Evolutionary conservation across 2,797 vertebrate species (phyloP), one percentile per base, ranked within the genome.

Genomic region (Etheostoma nigrum): DNA sequence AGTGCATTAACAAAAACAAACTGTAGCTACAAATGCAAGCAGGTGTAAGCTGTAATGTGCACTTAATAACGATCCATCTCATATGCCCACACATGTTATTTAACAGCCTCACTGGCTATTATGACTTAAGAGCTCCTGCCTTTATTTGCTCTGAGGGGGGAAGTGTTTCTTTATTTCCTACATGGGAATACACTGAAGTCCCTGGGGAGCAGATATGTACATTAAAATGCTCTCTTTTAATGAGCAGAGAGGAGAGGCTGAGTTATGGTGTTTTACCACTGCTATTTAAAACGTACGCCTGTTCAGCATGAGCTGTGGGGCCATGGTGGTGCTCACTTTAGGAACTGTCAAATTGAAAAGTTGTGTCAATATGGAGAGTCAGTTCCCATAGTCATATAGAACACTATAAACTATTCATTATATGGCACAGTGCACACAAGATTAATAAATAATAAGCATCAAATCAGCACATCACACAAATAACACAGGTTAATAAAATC

Each of bases 1-100:
- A 90, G 88, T 87, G 77, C 87, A 79, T 84, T 88, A 84, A 80
- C 25, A 23, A 67, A 83, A 47, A 84, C 78, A 79, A 49, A 72
- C 77, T 86, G 87, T 78, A 81, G 52, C 60, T 86, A 90, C 88
- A 89, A 81, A 86, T 61, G 73, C 64, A 79, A 78, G 80, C 80
- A 83, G 66, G 79, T 87, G 89, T 91, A 82, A 80, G 78, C 77
- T 59, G 30, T 78, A 72, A 84, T 55, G 76, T 63, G 8, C 76
- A 78, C 78, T 88, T 85, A 67, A 78, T 70, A 85, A 84, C 16
- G 54, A 82, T 79, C 85, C 55, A 16, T 83, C 81, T 88, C 78
- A 47, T 76, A 74, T 77, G 55, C 75, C 82, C 69, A 79, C 72
- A 75, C 25, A 21, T 68, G 74, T 83, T 80, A 57, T 78, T 76